Evolutionary conservation across 2,888 invertebrate species (phyloP).

Genomic region (Pediacus dermestoides): DNA sequence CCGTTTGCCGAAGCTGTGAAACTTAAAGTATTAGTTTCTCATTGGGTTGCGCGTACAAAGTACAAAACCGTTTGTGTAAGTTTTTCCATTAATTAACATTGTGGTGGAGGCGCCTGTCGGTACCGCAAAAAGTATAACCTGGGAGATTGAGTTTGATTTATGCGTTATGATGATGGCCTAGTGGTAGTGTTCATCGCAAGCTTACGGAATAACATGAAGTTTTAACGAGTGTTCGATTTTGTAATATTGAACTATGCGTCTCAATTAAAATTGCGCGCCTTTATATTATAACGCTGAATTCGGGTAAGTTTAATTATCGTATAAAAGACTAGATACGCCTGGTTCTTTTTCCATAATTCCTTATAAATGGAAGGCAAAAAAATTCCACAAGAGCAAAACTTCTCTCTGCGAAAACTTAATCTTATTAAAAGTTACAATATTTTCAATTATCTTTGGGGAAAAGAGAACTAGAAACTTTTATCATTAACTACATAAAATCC

Average conservation of each 20-base stretch:
- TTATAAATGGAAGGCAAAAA: neutral
- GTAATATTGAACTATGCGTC: constrained; percentile 8
- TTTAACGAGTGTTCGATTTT: constrained; percentile 9
- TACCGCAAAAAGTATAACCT: too few relatives aligned
- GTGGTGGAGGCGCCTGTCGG: too few relatives aligned
- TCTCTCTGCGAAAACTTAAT: constrained; percentile 1
- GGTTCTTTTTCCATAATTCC: neutral
- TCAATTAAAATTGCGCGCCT: constrained; percentile 4
- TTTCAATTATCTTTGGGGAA: constrained; percentile 5
- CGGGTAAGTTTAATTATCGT: constrained; percentile 2
- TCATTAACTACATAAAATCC: constrained; percentile 6
- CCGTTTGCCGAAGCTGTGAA: constrained; percentile 16
- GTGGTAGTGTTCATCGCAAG: too few relatives aligned
- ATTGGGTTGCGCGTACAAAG: too few relatives aligned
- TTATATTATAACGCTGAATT: neutral
- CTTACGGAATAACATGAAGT: too few relatives aligned
- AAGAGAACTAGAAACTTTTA: constrained; percentile 5
- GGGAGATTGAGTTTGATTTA: too few relatives aligned
- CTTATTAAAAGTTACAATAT: constrained; percentile 6
- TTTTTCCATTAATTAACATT: too few relatives aligned
- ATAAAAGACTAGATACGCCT: neutral
- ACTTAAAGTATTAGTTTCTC: too few relatives aligned
- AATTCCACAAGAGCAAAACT: neutral
- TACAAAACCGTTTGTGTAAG: too few relatives aligned
- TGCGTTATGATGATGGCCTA: too few relatives aligned